Evolutionary conservation across 2,797 vertebrate genomes (phyloP).

Genomic region (Labeo calbasu): DNA sequence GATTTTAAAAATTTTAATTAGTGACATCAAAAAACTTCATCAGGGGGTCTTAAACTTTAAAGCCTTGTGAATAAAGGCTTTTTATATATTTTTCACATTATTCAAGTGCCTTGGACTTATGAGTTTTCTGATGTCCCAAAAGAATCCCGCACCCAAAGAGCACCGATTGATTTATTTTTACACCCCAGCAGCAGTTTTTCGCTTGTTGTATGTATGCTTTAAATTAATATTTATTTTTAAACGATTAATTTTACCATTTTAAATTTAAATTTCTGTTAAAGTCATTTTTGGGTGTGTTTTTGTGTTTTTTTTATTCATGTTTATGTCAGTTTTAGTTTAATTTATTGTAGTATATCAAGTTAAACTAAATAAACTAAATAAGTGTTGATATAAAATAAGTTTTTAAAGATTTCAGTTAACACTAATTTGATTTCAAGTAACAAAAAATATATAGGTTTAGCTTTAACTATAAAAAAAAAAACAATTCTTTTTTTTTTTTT

Average conservation of each 20-base stretch:
- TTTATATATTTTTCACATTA: too few species aligned
- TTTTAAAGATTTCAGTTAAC: too few species aligned
- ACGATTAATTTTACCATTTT: not conserved
- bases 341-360: not conserved
- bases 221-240: not conserved
- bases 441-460: not conserved
- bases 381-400: not conserved
- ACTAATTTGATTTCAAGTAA: not conserved
- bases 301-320: not conserved
- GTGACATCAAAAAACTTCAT: too few species aligned
- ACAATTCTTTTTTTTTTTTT: not conserved
- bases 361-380: not conserved
- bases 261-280: not conserved
- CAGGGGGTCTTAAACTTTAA: too few species aligned
- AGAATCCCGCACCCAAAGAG: too few species aligned
- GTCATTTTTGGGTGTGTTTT: not conserved
- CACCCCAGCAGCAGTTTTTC: too few species aligned
- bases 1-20: too few species aligned
- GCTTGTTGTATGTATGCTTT: too few species aligned
- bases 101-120: too few species aligned
- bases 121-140: too few species aligned
- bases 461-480: not conserved
- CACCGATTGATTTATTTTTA: too few species aligned
- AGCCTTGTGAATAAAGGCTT: too few species aligned
- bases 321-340: not conserved